Conservation (phyloP, 2,113 vertebrate species). For the Lichenostomus cassidix region DNA sequence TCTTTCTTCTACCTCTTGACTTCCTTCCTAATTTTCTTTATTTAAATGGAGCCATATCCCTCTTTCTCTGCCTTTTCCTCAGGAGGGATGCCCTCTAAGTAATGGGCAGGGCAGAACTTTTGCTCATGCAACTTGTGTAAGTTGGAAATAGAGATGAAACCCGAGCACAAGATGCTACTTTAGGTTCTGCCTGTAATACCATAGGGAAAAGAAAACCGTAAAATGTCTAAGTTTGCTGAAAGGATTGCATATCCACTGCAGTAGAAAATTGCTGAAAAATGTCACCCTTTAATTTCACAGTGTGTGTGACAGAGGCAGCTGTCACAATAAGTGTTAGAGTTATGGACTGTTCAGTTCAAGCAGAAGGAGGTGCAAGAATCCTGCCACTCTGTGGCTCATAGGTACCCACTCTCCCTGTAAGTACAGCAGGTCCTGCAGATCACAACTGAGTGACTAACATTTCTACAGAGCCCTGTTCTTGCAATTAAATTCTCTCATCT, state of each 20-base stretch:
- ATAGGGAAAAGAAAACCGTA: not conserved
- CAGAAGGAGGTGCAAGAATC: not conserved
- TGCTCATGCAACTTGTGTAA: not conserved
- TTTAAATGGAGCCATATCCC: not conserved
- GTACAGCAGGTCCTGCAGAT: not conserved
- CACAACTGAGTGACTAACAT: not conserved
- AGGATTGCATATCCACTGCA: not conserved
- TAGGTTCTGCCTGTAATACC: not conserved
- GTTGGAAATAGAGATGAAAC: not conserved
- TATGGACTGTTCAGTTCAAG: not conserved
- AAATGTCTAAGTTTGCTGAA: not conserved
- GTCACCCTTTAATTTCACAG: not conserved
- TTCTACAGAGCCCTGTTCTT: not conserved
- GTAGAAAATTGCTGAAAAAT: not conserved
- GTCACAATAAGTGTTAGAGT: accelerated
- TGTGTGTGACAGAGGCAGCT: not conserved
- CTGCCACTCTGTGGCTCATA: accelerated
- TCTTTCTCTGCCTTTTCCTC: not conserved
- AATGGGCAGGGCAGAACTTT: not conserved
- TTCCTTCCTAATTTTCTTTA: not conserved
- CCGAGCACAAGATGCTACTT: not conserved
- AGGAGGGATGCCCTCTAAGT: not conserved
- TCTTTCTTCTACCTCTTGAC: not conserved
- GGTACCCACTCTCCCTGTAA: not conserved
- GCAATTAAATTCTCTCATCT: not conserved